Evolutionary conservation across 2,113 vertebrate genomes (phyloP).

Genomic region (Misgurnus mizolepis): DNA sequence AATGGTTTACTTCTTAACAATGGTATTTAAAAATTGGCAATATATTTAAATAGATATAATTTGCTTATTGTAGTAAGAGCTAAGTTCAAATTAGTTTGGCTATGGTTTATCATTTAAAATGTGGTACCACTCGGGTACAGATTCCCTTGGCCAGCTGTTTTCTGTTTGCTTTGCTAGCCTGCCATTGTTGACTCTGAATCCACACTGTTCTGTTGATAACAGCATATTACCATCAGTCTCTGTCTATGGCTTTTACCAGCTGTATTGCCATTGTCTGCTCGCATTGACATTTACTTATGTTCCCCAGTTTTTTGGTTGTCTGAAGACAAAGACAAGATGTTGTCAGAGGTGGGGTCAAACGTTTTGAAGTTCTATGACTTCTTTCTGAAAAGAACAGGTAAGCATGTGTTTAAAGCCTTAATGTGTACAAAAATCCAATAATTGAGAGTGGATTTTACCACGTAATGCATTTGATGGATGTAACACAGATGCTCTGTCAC

Average conservation of each 20-base stretch:
- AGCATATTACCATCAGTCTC: not conserved
- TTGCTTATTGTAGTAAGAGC: too few relatives aligned
- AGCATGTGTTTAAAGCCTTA: conserved; percentile 44
- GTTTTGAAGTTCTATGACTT: conserved; percentile 72
- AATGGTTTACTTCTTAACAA: not conserved
- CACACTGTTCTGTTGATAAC: conserved; percentile 29
- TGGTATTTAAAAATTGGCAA: not conserved
- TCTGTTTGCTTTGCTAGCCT: conserved; percentile 66
- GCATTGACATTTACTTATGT: not conserved
- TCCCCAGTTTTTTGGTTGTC: conserved; percentile 20
- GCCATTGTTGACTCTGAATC: conserved; percentile 45
- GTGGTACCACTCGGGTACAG: not conserved
- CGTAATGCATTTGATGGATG: too few relatives aligned
- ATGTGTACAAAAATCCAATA: too few relatives aligned
- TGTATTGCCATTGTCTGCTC: not conserved
- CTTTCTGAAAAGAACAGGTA: conserved; percentile 81
- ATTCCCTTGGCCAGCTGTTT: conserved; percentile 66
- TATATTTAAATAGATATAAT: too few relatives aligned
- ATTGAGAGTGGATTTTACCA: too few relatives aligned
- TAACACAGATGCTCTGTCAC: not conserved
- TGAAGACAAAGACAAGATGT: conserved; percentile 67
- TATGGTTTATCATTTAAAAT: not conserved
- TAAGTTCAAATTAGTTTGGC: not conserved
- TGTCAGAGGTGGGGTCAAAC: conserved; percentile 76
- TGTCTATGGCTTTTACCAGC: not conserved